Evolutionary conservation across 1,140 invertebrate species (phyloP).

Genomic region (Wiebesia pumilae): DNA sequence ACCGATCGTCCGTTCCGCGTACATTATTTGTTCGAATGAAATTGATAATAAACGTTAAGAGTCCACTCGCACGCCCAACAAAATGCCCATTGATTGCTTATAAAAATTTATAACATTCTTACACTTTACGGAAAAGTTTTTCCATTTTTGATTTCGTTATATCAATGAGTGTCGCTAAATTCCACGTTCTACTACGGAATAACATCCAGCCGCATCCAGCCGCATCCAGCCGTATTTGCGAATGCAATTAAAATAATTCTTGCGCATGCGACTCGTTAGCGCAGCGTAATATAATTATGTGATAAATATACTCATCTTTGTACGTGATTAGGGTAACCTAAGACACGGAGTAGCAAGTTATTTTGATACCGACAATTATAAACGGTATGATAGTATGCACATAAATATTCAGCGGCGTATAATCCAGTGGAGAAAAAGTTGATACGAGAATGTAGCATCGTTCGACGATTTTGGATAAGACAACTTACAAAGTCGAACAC

Average conservation of each 20-base stretch:
- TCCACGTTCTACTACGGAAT: background rate
- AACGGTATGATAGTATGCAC: background rate
- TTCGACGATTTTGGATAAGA: background rate
- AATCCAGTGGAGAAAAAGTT: background rate
- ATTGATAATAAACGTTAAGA: slow-evolving; percentile 22
- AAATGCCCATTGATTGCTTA: background rate
- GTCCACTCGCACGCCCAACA: background rate
- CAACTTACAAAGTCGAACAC: background rate
- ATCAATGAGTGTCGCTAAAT: background rate
- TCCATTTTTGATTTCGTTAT: background rate
- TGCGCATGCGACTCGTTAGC: background rate
- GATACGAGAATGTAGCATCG: background rate
- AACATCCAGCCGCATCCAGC: background rate
- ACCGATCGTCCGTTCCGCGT: background rate
- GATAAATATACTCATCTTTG: background rate
- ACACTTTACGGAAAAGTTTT: background rate
- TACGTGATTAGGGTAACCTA: background rate
- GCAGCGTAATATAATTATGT: background rate
- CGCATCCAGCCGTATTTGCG: background rate
- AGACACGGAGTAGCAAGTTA: background rate
- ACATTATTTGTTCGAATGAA: slow-evolving; percentile 1
- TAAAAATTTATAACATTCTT: slow-evolving; percentile 6
- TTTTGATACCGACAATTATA: slow-evolving; percentile 17
- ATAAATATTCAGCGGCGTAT: background rate
- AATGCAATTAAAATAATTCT: background rate